These are phyloP conservation scores for Ophion slaviceki DNA, from an alignment of 2,888 invertebrate genomes.

Conservation along the genomic window DNA sequence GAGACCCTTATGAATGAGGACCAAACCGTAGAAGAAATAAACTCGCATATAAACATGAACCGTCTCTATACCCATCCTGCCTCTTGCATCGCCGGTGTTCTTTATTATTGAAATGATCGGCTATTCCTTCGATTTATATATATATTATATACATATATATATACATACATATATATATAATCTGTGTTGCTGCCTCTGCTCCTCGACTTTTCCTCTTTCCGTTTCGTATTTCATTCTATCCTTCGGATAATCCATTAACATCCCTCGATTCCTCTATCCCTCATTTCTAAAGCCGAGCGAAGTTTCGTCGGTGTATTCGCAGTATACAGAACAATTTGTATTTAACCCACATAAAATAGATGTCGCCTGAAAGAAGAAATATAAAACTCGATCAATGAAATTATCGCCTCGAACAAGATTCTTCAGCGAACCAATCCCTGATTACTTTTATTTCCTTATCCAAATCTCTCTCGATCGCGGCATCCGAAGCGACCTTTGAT, in stretches of 20 bases:
- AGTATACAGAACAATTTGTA: not conserved
- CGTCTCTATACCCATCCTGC: conserved; percentile 37
- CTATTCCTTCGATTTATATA: conserved; percentile 15
- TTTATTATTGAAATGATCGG: conserved; percentile 72
- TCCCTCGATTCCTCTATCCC: not conserved
- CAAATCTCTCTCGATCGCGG: not conserved
- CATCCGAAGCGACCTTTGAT: not conserved
- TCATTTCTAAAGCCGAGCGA: not conserved
- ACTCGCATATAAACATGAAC: conserved; percentile 75
- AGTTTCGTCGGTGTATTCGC: not conserved
- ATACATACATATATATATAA: not conserved
- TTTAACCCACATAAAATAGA: not conserved
- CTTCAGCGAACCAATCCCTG: not conserved
- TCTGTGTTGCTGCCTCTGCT: not conserved
- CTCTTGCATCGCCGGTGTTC: conserved; percentile 64
- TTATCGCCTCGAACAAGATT: not conserved
- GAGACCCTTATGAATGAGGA: conserved; percentile 70
- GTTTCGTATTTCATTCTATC: conserved; percentile 10
- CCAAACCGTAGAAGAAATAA: conserved; percentile 73
- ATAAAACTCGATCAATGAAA: not conserved
- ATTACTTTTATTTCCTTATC: not conserved
- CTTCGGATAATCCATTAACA: not conserved
- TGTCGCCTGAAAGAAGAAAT: not conserved
- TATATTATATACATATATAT: not conserved
- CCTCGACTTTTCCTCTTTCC: conserved; percentile 1